phyloP scores from a whole-genome alignment of 2,797 vertebrate genomes.

The Scyliorhinus canicula region DNA sequence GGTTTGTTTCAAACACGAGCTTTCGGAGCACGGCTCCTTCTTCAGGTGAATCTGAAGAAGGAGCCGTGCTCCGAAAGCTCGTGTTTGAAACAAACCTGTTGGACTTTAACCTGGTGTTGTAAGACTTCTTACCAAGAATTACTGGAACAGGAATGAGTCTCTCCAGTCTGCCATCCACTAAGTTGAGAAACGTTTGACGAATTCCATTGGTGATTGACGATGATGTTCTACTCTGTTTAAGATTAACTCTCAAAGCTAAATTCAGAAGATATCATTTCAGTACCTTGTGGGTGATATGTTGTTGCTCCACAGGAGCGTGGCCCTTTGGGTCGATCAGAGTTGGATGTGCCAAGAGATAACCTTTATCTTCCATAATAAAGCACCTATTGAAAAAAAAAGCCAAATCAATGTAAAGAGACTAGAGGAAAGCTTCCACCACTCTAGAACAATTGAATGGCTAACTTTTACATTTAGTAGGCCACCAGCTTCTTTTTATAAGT shows the following conservation, averaged over 20 bases:
- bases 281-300: conserved; percentile 99
- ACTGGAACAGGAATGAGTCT: not conserved
- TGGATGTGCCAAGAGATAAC: conserved; percentile 92
- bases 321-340: conserved; percentile 97
- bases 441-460: not conserved
- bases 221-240: not conserved
- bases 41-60: too few relatives aligned
- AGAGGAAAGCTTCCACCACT: not conserved
- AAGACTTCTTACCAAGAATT: too few relatives aligned
- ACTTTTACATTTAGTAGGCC: not conserved
- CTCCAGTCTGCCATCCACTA: not conserved
- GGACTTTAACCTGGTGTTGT: too few relatives aligned
- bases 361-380: conserved; percentile 98
- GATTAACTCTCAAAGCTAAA: not conserved
- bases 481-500: not conserved
- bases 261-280: not conserved
- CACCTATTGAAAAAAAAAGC: conserved; percentile 62
- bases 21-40: too few relatives aligned
- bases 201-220: not conserved
- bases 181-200: not conserved
- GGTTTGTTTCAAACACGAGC: too few relatives aligned
- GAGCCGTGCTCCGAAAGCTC: too few relatives aligned
- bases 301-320: conserved; percentile 90
- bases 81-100: too few relatives aligned
- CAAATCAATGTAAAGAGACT: not conserved